Base-by-base conservation (phyloP, 2,113 vertebrate genomes). In the Diphyllodes magnificus region DNA sequence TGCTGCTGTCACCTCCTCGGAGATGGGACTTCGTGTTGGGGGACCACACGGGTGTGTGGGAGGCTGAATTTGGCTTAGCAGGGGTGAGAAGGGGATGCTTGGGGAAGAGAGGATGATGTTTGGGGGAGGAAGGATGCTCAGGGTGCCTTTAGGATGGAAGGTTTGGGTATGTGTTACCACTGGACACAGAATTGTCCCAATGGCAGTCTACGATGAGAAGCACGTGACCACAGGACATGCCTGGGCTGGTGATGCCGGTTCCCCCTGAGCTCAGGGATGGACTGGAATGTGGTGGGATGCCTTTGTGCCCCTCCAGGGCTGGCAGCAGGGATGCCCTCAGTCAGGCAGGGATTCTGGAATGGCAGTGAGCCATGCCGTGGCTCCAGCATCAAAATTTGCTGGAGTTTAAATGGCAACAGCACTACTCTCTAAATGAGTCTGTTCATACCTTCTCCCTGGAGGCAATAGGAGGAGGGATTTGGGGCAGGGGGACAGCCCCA, bases 11-110 rank as follows among this genome's bases (percentile, higher is more conserved):
- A n/a, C 20, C 51, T 50, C 35, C 57, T n/a, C 5, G 10, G 63
- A 5, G 40, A 10, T 3, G 61, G n/a, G 6, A 11, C 53, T 66
- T 64, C 0, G 0, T 14, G 15, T 4, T 61, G 28, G 60, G 35
- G 11, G 5, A n/a, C 11, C 5, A 3, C 17, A 8, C 0, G 0
- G 10, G n/a, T 17, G n/a, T 40, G 56, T 2, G 2, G 15, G 57
- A 28, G 61, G 84, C 59, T 73, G 45, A 35, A 31, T 54, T 39
- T 16, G n/a, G 76, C 9, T 0, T 56, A 69, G 69, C 21, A 75
- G 20, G 28, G 60, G 15, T 45, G 30, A 35, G 50, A 51, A 78
- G 10, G 35, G 51, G 16, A 13, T 35, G 39, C 28, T 13, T 2
- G 2, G 31, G 25, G 25, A 59, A 40, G 28, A 88, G 17, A 28